These are phyloP conservation scores for Patella ulyssiponensis DNA, from an alignment of 2,888 invertebrate species.

Conservation along the genomic window DNA sequence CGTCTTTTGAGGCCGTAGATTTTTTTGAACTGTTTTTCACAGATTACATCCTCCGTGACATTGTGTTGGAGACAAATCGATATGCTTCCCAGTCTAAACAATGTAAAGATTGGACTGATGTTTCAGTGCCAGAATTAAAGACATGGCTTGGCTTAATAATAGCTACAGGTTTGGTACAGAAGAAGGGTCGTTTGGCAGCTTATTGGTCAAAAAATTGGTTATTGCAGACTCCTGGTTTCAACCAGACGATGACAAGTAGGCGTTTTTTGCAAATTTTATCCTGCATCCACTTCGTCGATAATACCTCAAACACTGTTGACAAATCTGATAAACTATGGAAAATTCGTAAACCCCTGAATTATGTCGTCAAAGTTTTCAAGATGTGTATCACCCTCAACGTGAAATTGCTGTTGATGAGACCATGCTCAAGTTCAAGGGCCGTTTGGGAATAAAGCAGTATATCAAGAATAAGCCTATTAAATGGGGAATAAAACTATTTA, in stretches of 20 bases:
- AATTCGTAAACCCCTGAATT: neutral
- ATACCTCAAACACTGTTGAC: conserved; percentile 2
- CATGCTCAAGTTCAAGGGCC: conserved; percentile 1
- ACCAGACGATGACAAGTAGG: neutral
- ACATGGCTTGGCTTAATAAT: too few relatives aligned
- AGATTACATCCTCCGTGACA: too few relatives aligned
- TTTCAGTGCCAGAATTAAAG: too few relatives aligned
- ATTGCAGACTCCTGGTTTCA: neutral
- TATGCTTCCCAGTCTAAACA: too few relatives aligned
- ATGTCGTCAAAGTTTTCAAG: neutral
- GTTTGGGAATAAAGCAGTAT: neutral
- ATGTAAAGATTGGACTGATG: too few relatives aligned
- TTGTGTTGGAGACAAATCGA: too few relatives aligned
- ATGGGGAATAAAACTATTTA: conserved; percentile 1
- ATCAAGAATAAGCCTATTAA: conserved; percentile 1
- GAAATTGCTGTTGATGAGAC: conserved; percentile 8
- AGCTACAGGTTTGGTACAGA: too few relatives aligned
- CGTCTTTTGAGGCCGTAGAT: too few relatives aligned
- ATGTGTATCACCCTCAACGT: neutral
- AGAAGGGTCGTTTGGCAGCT: too few relatives aligned
- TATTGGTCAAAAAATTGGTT: conserved; percentile 7
- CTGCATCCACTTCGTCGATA: neutral
- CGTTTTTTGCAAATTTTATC: conserved; percentile 1
- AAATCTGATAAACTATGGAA: conserved; percentile 2
- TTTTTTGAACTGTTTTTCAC: too few relatives aligned